phyloP scores from a whole-genome alignment of 2,113 vertebrate genomes.

The Urocolius indicus region DNA sequence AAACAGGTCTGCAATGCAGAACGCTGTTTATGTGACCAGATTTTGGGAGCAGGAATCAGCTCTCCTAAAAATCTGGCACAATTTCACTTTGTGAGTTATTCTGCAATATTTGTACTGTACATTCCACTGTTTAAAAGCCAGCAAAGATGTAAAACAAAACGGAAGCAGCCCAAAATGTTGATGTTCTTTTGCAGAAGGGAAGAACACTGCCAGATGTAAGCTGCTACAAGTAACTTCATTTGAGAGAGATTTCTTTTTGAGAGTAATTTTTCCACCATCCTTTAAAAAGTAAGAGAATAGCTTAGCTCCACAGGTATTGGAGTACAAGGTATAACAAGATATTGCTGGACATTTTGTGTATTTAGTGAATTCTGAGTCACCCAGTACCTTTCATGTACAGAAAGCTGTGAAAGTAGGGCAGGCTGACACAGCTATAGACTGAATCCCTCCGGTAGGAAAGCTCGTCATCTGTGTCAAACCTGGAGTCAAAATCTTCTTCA shows the following conservation, averaged over 20 bases:
- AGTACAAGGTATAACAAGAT: background rate
- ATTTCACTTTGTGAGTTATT: background rate
- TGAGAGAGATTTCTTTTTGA: background rate
- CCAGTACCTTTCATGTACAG: constrained; percentile 92
- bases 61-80: background rate
- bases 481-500: constrained; percentile 94
- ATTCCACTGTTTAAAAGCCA: background rate
- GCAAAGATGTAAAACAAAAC: background rate
- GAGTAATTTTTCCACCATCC: background rate
- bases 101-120: background rate
- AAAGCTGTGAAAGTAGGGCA: constrained; percentile 98
- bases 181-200: background rate
- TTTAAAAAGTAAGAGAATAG: background rate
- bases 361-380: background rate
- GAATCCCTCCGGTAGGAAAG: constrained; percentile 92
- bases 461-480: constrained; percentile 93
- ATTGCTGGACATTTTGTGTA: background rate
- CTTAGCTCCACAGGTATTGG: background rate
- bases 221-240: background rate
- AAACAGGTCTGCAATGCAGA: background rate
- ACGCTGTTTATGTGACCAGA: background rate
- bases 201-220: background rate
- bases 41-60: background rate
- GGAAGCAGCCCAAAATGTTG: background rate
- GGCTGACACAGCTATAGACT: constrained; percentile 94